Percentiles rank a stretch among this genome's conserved stretches.
phyloP scores from a whole-genome alignment of 2,888 invertebrate species.

The Noctua comes region DNA sequence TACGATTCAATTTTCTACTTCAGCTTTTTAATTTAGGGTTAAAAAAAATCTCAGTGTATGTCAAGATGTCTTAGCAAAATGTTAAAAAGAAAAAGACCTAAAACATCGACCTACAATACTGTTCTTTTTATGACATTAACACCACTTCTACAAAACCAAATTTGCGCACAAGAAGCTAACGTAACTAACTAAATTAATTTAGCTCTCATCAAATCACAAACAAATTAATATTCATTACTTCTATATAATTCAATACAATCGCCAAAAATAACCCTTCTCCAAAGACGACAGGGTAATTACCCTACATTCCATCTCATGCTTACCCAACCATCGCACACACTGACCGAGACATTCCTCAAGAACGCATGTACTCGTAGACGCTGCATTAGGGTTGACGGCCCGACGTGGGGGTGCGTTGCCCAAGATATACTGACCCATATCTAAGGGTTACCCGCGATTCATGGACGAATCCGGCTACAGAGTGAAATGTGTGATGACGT shows the following conservation, averaged over 20 bases:
- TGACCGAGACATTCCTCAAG: conserved; percentile 56
- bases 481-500: conserved; percentile 16
- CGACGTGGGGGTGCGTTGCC: conserved; percentile 38
- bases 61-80: not conserved
- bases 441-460: conserved; percentile 40
- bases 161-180: too few species aligned
- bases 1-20: not conserved
- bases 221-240: not conserved
- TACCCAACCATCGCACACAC: conserved; percentile 23
- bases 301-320: conserved; percentile 3
- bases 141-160: not conserved
- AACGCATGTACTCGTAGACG: conserved; percentile 39
- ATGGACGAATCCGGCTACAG: conserved; percentile 18
- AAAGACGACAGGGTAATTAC: not conserved
- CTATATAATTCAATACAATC: not conserved
- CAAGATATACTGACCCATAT: conserved; percentile 65
- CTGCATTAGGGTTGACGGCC: conserved; percentile 41
- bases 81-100: not conserved
- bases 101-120: too few species aligned
- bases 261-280: not conserved
- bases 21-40: not conserved
- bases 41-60: too few species aligned
- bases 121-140: too few species aligned
- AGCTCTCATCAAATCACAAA: not conserved
- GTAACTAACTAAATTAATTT: not conserved